phyloP scores from a whole-genome alignment of 2,888 invertebrate genomes.

The Alviniconcha strummeri region DNA sequence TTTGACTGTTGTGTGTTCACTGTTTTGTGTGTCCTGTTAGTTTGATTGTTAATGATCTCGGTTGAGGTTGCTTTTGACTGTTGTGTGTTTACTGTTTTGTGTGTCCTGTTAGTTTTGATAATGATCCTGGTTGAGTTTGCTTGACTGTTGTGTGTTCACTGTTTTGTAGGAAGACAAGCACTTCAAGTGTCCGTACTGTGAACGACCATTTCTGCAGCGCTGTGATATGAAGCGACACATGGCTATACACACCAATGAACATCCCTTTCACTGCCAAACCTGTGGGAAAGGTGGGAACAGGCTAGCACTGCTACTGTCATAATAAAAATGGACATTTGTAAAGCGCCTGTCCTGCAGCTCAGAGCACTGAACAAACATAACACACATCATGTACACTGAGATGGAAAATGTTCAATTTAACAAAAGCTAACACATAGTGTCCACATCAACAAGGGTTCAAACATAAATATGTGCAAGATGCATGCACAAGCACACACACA shows the following conservation, averaged over 20 bases:
- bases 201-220: conserved; percentile 61
- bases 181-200: conserved; percentile 62
- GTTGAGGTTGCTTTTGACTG: no score
- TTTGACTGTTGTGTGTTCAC: no score
- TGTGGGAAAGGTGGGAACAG: conserved; percentile 53
- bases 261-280: conserved; percentile 56
- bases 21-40: no score
- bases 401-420: background rate
- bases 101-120: no score
- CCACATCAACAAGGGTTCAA: background rate
- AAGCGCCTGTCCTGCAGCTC: background rate
- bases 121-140: no score
- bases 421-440: background rate
- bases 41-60: no score
- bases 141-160: no score
- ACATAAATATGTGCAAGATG: background rate
- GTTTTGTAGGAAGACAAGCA: conserved; percentile 52
- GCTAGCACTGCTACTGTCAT: no score
- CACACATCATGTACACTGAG: background rate
- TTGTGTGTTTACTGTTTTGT: no score
- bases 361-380: background rate
- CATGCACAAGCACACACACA: conserved; percentile 3
- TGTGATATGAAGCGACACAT: conserved; percentile 66
- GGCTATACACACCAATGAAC: conserved; percentile 62
- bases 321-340: background rate